These are phyloP conservation scores for Phytoseiulus persimilis DNA, from an alignment of 2,888 invertebrate genomes.

Conservation along the genomic window DNA sequence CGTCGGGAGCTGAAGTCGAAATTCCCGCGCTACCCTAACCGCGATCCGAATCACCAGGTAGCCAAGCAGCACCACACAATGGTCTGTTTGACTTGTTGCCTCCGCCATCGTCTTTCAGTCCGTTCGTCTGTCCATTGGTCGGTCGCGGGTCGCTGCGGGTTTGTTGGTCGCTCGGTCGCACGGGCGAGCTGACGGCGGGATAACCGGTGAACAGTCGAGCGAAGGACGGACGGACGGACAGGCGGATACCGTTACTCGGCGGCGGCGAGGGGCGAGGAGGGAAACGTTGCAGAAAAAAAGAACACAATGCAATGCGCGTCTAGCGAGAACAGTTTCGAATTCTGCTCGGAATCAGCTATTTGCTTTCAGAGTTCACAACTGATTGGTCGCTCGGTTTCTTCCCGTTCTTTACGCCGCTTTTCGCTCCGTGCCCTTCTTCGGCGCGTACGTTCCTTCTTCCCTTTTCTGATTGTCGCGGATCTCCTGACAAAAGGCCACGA, in stretches of 20 bases:
- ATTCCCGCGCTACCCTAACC: neutral
- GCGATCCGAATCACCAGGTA: neutral
- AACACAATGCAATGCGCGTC: neutral
- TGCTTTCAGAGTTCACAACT: neutral
- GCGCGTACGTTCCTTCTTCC: neutral
- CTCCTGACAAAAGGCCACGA: neutral
- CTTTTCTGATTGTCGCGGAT: neutral
- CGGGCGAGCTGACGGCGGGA: neutral
- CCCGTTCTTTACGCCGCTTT: neutral
- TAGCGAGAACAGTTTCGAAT: neutral
- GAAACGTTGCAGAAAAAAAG: neutral
- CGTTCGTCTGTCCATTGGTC: neutral
- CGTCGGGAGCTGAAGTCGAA: neutral
- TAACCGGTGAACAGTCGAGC: neutral
- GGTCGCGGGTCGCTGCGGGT: neutral
- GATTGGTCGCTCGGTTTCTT: neutral
- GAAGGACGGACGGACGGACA: neutral
- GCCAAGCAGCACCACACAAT: neutral
- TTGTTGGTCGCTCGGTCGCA: neutral
- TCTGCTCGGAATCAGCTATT: neutral
- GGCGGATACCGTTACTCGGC: neutral
- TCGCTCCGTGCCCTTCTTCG: neutral
- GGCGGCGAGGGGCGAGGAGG: neutral
- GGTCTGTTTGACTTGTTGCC: conserved; percentile 5
- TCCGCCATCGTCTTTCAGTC: neutral